Conservation (phyloP, 1,140 invertebrate species). For the Penaeus chinensis region DNA sequence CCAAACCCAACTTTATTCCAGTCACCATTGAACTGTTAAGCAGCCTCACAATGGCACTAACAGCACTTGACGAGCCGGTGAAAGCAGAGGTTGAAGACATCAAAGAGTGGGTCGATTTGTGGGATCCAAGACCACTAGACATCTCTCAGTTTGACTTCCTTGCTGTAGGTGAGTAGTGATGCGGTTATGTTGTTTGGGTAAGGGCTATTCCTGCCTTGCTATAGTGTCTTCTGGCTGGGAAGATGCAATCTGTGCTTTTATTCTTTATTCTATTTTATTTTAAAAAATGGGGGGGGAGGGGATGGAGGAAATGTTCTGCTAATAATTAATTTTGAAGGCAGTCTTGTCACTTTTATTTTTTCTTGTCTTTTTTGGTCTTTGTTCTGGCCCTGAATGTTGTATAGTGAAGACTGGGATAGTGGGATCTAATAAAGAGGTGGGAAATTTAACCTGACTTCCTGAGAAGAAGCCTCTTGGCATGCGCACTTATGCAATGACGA, state of each 20-base stretch:
- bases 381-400: too few species aligned
- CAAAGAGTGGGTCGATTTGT: slow-evolving; percentile 28
- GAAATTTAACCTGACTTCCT: too few species aligned
- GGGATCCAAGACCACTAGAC: slow-evolving; percentile 24
- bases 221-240: too few species aligned
- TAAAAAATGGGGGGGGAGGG: too few species aligned
- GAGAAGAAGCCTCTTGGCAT: too few species aligned
- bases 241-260: background rate
- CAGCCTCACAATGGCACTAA: slow-evolving; percentile 28
- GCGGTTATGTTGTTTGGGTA: background rate
- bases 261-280: background rate
- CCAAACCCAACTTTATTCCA: background rate
- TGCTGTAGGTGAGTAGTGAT: slow-evolving; percentile 36
- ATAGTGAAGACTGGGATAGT: too few species aligned
- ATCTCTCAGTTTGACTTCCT: slow-evolving; percentile 33
- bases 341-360: too few species aligned
- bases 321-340: too few species aligned
- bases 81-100: background rate
- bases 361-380: too few species aligned
- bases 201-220: background rate
- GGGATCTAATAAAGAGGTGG: too few species aligned
- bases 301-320: too few species aligned
- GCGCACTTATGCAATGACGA: too few species aligned
- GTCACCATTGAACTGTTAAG: slow-evolving; percentile 44
- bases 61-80: background rate